Conservation (phyloP, 2,113 vertebrate species). For the Takifugu flavidus region DNA sequence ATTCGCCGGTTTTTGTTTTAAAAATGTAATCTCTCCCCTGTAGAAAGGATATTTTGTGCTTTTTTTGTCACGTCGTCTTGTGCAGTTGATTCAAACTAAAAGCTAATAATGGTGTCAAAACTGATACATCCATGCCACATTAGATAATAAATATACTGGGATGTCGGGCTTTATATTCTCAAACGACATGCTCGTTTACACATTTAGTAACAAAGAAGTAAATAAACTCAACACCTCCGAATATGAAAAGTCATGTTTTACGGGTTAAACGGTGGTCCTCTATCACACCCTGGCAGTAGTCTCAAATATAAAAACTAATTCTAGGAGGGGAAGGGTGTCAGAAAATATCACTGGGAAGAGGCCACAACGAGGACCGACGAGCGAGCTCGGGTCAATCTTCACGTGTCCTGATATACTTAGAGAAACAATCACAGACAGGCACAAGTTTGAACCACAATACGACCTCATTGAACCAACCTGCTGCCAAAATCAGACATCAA, state of each 20-base stretch:
- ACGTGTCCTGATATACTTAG: conserved; percentile 65
- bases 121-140: conserved; percentile 53
- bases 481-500: conserved; percentile 59
- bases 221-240: conserved; percentile 8
- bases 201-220: conserved; percentile 38
- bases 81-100: conserved; percentile 18
- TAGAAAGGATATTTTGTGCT: conserved; percentile 40
- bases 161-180: conserved; percentile 42
- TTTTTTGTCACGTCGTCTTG: conserved; percentile 10
- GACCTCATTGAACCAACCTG: conserved; percentile 45
- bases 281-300: conserved; percentile 31
- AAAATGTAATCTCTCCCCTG: conserved; percentile 7
- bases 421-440: conserved; percentile 75
- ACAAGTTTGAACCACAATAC: conserved; percentile 73
- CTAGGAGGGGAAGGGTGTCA: conserved; percentile 57
- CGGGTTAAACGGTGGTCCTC: conserved; percentile 36
- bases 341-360: conserved; percentile 59
- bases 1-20: conserved; percentile 12
- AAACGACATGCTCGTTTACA: conserved; percentile 64
- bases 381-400: conserved; percentile 63
- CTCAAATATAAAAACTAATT: conserved; percentile 60
- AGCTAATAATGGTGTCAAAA: conserved; percentile 26
- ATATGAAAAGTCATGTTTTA: conserved; percentile 33
- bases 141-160: conserved; percentile 45
- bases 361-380: conserved; percentile 65